A percentile compares a stretch with the other conserved stretches of the same genome.
phyloP scores from a whole-genome alignment of 2,797 vertebrate species.

The Gallinago solitaria region DNA sequence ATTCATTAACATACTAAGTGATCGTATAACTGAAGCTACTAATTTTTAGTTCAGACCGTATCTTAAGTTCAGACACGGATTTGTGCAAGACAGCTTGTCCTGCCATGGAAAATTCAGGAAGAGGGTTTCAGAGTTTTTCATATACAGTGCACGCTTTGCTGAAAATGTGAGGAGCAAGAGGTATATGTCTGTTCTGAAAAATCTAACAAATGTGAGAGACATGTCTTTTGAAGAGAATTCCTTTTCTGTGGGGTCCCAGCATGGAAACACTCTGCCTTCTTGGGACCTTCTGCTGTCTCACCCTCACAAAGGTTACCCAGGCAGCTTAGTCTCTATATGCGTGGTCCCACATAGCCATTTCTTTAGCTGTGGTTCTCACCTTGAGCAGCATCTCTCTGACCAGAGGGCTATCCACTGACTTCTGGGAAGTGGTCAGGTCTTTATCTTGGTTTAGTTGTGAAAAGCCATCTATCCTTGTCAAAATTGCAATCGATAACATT shows the following conservation, averaged over 20 bases:
- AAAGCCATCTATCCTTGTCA: not conserved
- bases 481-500: not conserved
- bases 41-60: not conserved
- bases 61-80: not conserved
- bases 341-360: rapidly evolving
- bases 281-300: no score
- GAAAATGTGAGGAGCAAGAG: not conserved
- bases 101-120: not conserved
- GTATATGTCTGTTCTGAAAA: not conserved
- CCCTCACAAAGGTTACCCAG: no score
- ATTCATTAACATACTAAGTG: not conserved
- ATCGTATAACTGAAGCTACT: not conserved
- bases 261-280: not conserved
- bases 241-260: not conserved
- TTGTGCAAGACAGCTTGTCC: not conserved
- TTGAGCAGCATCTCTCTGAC: not conserved
- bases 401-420: rapidly evolving
- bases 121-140: not conserved
- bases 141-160: not conserved
- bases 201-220: not conserved
- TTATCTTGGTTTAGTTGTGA: not conserved
- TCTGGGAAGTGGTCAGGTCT: not conserved
- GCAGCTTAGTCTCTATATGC: not conserved
- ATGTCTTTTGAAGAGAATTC: not conserved
- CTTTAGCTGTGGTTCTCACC: not conserved